Evolutionary conservation across 1,140 invertebrate species (phyloP).

Genomic region (Zaprionus kolodkinae): DNA sequence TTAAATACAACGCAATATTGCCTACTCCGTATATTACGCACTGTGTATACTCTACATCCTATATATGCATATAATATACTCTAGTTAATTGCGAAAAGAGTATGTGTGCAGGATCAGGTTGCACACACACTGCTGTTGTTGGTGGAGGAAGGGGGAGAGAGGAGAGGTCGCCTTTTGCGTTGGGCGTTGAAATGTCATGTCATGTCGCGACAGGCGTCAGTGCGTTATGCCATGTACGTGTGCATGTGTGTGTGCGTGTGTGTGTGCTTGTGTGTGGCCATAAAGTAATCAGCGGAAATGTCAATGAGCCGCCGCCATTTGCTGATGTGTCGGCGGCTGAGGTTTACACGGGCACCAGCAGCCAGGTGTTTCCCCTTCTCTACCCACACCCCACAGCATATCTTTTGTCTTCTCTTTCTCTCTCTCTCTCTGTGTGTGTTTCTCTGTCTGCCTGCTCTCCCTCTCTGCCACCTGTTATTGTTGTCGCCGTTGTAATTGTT

Average conservation of each 20-base stretch:
- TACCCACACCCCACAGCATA: not conserved
- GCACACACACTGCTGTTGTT: not conserved
- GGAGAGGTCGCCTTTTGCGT: constrained; percentile 4
- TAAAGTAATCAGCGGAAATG: constrained; percentile 83
- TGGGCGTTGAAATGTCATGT: constrained; percentile 71
- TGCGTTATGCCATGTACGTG: constrained; percentile 43
- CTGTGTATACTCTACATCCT: no score
- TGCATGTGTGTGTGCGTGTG: constrained; percentile 16
- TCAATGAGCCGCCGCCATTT: constrained; percentile 80
- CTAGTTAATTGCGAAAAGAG: not conserved
- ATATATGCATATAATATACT: not conserved
- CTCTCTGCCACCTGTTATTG: constrained; percentile 20
- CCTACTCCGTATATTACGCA: no score
- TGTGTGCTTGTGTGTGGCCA: constrained; percentile 46
- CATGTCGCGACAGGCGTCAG: constrained; percentile 70
- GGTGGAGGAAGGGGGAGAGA: not conserved
- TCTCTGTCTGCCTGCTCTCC: no score
- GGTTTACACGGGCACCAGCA: constrained; percentile 65
- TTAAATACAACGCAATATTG: no score
- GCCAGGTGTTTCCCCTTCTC: constrained; percentile 31
- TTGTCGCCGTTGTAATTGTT: constrained; percentile 44
- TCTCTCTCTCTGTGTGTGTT: constrained; percentile 5
- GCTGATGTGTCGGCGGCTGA: constrained; percentile 78
- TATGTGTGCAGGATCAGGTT: not conserved
- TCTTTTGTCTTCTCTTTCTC: not conserved